These are phyloP conservation scores for Trididemnum clinides DNA, from an alignment of 23 tunicate genomes.

Conservation along the genomic window DNA sequence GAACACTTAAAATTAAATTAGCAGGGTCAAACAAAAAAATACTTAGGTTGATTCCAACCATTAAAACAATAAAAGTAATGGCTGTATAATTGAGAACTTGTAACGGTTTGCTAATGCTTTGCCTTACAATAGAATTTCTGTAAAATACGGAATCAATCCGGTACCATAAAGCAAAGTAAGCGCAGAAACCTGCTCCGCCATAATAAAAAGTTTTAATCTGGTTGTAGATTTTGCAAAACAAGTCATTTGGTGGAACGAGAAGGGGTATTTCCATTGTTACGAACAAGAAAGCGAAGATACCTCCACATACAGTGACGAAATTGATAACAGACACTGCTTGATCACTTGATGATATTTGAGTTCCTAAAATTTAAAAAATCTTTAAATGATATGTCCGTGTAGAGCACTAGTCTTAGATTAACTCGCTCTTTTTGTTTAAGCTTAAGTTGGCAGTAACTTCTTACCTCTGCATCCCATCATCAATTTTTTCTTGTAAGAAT, in stretches of 20 bases:
- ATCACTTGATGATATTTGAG: neutral
- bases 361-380: neutral
- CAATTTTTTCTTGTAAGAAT: neutral
- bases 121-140: neutral
- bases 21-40: constrained; percentile 23
- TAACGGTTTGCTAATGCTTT: neutral
- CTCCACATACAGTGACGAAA: neutral
- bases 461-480: constrained; percentile 7
- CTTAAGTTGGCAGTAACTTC: no score
- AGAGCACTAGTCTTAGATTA: no score
- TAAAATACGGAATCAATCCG: constrained; percentile 39
- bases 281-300: neutral
- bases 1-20: neutral
- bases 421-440: no score
- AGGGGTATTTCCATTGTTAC: constrained; percentile 27
- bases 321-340: constrained; percentile 10
- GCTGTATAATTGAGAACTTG: neutral
- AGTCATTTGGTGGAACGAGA: neutral
- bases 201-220: constrained; percentile 24
- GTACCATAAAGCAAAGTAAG: constrained; percentile 37
- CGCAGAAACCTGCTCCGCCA: neutral
- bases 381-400: neutral
- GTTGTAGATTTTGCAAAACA: constrained; percentile 31
- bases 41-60: neutral
- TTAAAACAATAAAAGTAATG: neutral